These are phyloP conservation scores for Dasyurus viverrinus DNA, from an alignment of 2,113 vertebrate genomes.

Conservation along the genomic window DNA sequence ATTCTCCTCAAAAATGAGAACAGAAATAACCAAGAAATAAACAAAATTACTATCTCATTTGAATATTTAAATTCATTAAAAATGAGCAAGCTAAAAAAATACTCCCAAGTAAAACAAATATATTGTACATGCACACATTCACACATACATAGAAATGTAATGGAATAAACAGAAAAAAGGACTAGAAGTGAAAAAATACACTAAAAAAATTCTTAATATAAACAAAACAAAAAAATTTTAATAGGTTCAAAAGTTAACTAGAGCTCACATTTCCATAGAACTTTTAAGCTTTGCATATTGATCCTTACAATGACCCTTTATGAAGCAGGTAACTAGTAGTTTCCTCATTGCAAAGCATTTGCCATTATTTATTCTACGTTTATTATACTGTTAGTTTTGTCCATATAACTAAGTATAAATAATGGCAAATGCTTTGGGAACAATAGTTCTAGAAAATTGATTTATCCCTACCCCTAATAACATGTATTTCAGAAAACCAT, in stretches of 20 bases:
- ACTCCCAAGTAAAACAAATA: not conserved
- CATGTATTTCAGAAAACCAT: not conserved
- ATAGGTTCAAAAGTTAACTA: too few relatives aligned
- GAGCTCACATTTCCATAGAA: not conserved
- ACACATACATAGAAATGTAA: not conserved
- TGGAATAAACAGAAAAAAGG: not conserved
- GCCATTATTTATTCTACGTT: too few relatives aligned
- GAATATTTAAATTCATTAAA: not conserved
- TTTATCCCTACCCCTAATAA: not conserved
- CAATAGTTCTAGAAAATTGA: not conserved
- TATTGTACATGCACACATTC: not conserved
- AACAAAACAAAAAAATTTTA: not conserved
- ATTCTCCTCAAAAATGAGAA: not conserved
- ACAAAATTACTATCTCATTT: not conserved
- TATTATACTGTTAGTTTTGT: too few relatives aligned
- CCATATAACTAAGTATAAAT: not conserved
- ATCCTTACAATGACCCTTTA: not conserved
- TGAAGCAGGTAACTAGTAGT: not conserved
- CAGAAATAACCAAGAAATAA: not conserved
- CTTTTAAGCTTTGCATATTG: not conserved
- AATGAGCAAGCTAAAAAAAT: not conserved
- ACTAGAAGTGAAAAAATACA: not conserved
- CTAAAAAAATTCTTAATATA: not conserved
- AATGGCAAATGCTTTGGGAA: not conserved
- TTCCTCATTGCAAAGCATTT: not conserved